phyloP scores from a whole-genome alignment of 2,888 invertebrate genomes.

The Oxystoma pomonae region DNA sequence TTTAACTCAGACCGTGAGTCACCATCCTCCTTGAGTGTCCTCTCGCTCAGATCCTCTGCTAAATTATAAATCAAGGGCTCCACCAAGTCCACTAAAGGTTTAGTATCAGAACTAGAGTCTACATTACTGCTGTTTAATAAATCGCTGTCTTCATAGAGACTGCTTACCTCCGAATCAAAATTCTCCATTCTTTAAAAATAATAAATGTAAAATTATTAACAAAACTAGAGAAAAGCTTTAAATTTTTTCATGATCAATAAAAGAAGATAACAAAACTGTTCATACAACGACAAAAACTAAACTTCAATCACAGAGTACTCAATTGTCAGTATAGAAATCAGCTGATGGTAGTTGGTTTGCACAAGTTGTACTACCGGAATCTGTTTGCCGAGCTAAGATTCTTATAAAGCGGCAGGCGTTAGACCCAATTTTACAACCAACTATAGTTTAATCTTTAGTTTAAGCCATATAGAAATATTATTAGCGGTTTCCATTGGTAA shows the following conservation, averaged over 20 bases:
- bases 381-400: too few relatives aligned
- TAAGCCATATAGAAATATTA: too few relatives aligned
- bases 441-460: too few relatives aligned
- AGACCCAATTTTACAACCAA: too few relatives aligned
- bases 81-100: slow-evolving; percentile 21
- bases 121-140: slow-evolving; percentile 27
- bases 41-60: slow-evolving; percentile 30
- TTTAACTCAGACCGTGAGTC: slow-evolving; percentile 55
- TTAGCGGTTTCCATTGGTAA: not conserved
- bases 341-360: too few relatives aligned
- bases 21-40: slow-evolving; percentile 26
- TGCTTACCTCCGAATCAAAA: slow-evolving; percentile 35
- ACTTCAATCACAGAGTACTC: not conserved
- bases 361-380: not conserved
- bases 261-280: not conserved
- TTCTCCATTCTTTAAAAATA: slow-evolving; percentile 34
- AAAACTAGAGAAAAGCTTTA: not conserved
- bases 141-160: slow-evolving; percentile 37
- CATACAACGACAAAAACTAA: not conserved
- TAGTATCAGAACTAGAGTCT: slow-evolving; percentile 27
- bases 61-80: slow-evolving; percentile 19
- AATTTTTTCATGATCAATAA: not conserved
- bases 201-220: not conserved
- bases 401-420: too few relatives aligned
- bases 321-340: not conserved